Conservation (phyloP, 92 coral and sea anemone species). For the Plumapathes pennacea region DNA sequence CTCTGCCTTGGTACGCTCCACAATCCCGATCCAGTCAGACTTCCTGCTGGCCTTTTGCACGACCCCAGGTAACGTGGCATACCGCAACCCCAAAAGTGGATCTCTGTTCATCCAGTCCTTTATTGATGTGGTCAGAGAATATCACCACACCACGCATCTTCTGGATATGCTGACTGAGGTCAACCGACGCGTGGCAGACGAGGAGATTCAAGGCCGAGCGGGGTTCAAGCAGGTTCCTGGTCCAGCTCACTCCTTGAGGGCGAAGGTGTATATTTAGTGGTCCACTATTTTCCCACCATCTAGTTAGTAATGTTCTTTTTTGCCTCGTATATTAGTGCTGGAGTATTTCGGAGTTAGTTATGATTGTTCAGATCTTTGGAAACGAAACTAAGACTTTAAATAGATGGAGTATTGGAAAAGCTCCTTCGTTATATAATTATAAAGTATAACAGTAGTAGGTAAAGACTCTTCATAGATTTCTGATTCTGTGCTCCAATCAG, state of each 20-base stretch:
- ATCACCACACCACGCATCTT: slow-evolving; percentile 28
- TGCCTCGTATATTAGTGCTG: no score
- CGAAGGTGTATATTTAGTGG: slow-evolving; percentile 17
- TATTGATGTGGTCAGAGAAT: slow-evolving; percentile 18
- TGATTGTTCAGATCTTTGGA: no score
- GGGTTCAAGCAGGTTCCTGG: slow-evolving; percentile 21
- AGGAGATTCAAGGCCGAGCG: not conserved
- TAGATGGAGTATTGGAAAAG: no score
- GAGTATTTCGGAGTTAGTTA: no score
- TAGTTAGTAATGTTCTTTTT: no score
- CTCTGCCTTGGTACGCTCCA: no score
- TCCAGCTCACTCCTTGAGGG: slow-evolving; percentile 24
- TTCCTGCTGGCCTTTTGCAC: slow-evolving; percentile 49
- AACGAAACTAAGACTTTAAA: no score
- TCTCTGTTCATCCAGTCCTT: slow-evolving; percentile 30
- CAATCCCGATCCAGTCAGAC: slow-evolving; percentile 28
- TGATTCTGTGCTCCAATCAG: no score
- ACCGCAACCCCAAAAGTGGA: slow-evolving; percentile 5
- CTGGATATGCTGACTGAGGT: slow-evolving; percentile 55
- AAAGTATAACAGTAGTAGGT: no score
- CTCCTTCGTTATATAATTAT: no score
- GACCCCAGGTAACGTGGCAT: slow-evolving; percentile 41
- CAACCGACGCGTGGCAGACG: slow-evolving; percentile 43
- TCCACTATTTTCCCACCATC: no score
- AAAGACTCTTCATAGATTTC: no score